These are phyloP conservation scores for Zaprionus tsacasi DNA, from an alignment of 1,140 invertebrate genomes.

Conservation along the genomic window DNA sequence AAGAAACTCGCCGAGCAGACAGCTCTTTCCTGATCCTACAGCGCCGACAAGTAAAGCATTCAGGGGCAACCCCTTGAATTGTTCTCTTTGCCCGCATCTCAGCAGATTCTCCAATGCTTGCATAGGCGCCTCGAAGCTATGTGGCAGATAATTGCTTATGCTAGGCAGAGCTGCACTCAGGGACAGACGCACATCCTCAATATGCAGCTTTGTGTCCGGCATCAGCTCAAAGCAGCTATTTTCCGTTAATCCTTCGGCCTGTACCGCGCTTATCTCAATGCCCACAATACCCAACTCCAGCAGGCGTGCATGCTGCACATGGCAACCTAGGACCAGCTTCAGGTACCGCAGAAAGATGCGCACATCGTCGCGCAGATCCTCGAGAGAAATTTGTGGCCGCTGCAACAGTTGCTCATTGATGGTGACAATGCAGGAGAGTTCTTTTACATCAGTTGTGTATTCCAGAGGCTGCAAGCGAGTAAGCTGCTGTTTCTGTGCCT, in stretches of 20 bases:
- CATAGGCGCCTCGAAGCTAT: slow-evolving; percentile 52
- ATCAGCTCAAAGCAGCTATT: slow-evolving; percentile 45
- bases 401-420: slow-evolving; percentile 43
- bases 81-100: neutral
- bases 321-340: slow-evolving; percentile 43
- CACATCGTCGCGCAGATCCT: slow-evolving; percentile 43
- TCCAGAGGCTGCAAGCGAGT: slow-evolving; percentile 21
- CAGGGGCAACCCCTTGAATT: slow-evolving; percentile 34
- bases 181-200: slow-evolving; percentile 51
- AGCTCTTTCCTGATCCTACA: slow-evolving; percentile 68
- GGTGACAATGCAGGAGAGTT: slow-evolving; percentile 47
- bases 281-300: slow-evolving; percentile 54
- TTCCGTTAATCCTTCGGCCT: neutral
- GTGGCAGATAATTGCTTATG: slow-evolving; percentile 3
- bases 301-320: slow-evolving; percentile 39
- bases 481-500: slow-evolving; percentile 26
- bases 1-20: slow-evolving; percentile 56
- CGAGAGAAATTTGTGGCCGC: slow-evolving; percentile 16
- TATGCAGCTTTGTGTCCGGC: slow-evolving; percentile 23
- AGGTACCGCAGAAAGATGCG: slow-evolving; percentile 50
- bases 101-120: slow-evolving; percentile 57
- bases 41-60: slow-evolving; percentile 69
- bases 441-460: neutral
- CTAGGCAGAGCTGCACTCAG: slow-evolving; percentile 14
- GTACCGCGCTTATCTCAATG: slow-evolving; percentile 45